Evolutionary conservation across 2,888 invertebrate species (phyloP).

Genomic region (Callimorpha dominula): DNA sequence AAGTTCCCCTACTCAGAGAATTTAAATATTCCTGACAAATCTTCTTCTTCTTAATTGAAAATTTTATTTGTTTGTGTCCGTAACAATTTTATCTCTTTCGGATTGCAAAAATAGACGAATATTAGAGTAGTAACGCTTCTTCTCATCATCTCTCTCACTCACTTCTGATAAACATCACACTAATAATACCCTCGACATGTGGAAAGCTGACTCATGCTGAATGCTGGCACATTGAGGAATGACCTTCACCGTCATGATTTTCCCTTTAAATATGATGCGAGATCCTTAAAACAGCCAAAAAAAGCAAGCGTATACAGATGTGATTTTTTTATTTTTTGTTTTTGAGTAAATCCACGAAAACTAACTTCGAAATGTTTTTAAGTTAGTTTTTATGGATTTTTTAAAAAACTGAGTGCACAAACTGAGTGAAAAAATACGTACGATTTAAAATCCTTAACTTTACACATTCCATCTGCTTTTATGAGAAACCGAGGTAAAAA

Average conservation of each 20-base stretch:
- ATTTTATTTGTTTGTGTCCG: not conserved
- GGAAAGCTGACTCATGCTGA: not conserved
- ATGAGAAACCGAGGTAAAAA: too few relatives aligned
- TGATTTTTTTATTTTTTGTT: too few relatives aligned
- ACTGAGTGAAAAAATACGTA: too few relatives aligned
- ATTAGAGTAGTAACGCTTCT: not conserved
- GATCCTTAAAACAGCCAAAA: not conserved
- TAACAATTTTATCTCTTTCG: not conserved
- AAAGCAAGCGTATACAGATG: not conserved
- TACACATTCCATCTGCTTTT: too few relatives aligned
- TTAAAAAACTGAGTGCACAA: too few relatives aligned
- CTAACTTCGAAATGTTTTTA: too few relatives aligned
- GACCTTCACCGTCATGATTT: not conserved
- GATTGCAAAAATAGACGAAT: not conserved
- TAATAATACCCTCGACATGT: not conserved
- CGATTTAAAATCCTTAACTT: too few relatives aligned
- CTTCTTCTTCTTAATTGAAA: not conserved
- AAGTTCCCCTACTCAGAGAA: too few relatives aligned
- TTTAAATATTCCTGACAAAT: too few relatives aligned
- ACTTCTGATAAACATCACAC: not conserved
- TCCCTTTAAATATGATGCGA: not conserved
- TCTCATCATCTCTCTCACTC: not conserved
- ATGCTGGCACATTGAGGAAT: not conserved
- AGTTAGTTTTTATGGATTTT: too few relatives aligned
- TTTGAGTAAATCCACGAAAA: too few relatives aligned